Percentiles rank a stretch among this genome's conserved stretches.
Conservation (phyloP, 35 echinoderm and acorn worm genomes). For the Ptychodera flava region DNA sequence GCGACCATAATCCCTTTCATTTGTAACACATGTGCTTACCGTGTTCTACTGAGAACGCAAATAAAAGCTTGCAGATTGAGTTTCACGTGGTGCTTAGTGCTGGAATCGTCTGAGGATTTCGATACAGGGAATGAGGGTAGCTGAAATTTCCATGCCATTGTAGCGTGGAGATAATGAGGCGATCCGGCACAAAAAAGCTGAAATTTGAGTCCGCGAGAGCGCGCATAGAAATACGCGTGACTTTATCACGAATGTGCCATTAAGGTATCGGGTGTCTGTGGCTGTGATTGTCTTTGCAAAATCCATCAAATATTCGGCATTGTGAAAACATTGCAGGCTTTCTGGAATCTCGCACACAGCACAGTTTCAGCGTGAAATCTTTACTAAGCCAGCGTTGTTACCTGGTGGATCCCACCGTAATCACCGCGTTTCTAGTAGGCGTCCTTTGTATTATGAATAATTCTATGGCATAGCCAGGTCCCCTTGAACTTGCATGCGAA, state of each 20-base stretch:
- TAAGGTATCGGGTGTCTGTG: not conserved
- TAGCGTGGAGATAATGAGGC: not conserved
- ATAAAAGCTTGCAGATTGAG: not conserved
- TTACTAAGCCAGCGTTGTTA: too few relatives aligned
- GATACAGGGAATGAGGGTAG: not conserved
- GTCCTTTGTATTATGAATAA: too few relatives aligned
- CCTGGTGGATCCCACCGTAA: too few relatives aligned
- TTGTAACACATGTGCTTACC: not conserved
- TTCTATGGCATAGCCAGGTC: too few relatives aligned
- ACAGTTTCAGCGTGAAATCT: too few relatives aligned
- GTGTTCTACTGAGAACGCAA: not conserved
- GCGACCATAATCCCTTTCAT: not conserved
- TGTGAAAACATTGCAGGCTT: not conserved
- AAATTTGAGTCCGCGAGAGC: not conserved
- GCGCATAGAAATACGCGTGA: not conserved
- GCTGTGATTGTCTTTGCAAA: not conserved
- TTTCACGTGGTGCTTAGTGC: not conserved
- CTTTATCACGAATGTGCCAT: not conserved
- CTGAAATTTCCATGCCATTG: not conserved
- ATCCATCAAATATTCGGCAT: not conserved
- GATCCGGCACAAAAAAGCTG: not conserved
- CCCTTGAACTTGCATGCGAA: too few relatives aligned
- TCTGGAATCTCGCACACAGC: too few relatives aligned
- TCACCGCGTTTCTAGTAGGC: too few relatives aligned
- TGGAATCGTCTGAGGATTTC: not conserved